Base-by-base conservation (phyloP, 2,888 invertebrate species). In the Nasonovia ribisnigri region DNA sequence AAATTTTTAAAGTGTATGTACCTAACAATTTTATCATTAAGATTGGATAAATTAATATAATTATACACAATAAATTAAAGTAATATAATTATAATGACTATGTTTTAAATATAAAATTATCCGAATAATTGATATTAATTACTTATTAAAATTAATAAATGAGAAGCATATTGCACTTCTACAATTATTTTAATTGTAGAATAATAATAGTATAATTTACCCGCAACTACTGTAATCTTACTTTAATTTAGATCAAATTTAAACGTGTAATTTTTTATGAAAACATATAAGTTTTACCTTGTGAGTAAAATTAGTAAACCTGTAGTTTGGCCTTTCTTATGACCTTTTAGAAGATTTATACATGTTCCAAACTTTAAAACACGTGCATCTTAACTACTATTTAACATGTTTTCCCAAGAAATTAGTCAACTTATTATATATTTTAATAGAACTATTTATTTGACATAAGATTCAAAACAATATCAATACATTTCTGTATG, bases 361-460 rank as follows among this genome's bases (percentile, higher is more conserved):
- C 42, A 57, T 43, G 42, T 24, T 57, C 16, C 29, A 88, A 88
- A 88, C 57, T 88, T 54, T 57, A 29, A 88, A 57, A 88, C 57
- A 57, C 43, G 54, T 54, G 36, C 26, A 13, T 88, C 20, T n/a
- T n/a, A n/a, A n/a, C n/a, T 26, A 43, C 29, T 86, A 86, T 88
- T 54, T 88, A 24, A 88, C 36, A 54, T 54, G 88, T 88, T 54
- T 88, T 88, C 10, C 10, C 4, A 42, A 54, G 26, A 24, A 42
- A 88, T 29, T 6, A 86, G 16, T 16, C 20, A n/a, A 36, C 10
- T 87, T 87, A 8, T 46, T 46, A 43, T 84, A 29, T 26, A 29
- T 86, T 43, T 43, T 86, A 86, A 86, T 29, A 29, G 43, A 86
- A 43, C 29, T 86, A 86, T 86, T 86, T 46, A 86, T 86, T 46